Conservation (phyloP, 2,797 vertebrate genomes). For the Pangasius macronema region DNA sequence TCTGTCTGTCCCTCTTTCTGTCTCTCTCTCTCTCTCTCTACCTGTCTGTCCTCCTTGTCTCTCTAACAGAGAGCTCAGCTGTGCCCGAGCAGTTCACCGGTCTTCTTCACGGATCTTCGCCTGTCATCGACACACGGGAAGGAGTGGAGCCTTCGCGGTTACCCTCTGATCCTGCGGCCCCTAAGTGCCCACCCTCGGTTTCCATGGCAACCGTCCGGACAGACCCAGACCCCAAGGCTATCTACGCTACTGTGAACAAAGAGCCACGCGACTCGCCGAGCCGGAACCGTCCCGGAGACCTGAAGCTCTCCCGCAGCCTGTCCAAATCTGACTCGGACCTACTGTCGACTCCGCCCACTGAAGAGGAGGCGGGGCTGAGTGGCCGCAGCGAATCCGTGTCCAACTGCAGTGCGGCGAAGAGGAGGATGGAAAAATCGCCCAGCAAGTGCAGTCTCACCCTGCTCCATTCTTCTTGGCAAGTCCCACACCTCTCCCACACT, state of each 20-base stretch:
- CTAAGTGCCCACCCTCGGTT: slow-evolving; percentile 51
- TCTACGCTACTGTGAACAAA: slow-evolving; percentile 83
- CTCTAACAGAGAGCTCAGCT: slow-evolving; percentile 65
- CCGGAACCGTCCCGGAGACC: slow-evolving; percentile 86
- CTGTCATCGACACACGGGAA: slow-evolving; percentile 88
- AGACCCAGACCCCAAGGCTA: slow-evolving; percentile 80
- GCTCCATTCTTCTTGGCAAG: no score
- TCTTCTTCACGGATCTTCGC: slow-evolving; percentile 95
- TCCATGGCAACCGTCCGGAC: slow-evolving; percentile 74
- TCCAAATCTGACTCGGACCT: slow-evolving; percentile 99
- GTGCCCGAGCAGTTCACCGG: slow-evolving; percentile 96
- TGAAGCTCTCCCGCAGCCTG: slow-evolving; percentile 94
- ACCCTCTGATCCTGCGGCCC: neutral
- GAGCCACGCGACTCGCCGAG: slow-evolving; percentile 67
- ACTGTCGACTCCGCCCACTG: slow-evolving; percentile 90
- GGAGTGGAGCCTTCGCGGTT: slow-evolving; percentile 76
- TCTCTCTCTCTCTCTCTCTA: slow-evolving; percentile 24
- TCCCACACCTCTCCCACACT: no score
- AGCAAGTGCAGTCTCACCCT: no score
- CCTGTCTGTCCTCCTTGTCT: slow-evolving; percentile 52
- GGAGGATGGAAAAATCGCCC: slow-evolving; percentile 96
- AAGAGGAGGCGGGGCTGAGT: slow-evolving; percentile 89
- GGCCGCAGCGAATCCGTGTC: slow-evolving; percentile 95
- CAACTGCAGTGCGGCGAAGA: slow-evolving; percentile 92
- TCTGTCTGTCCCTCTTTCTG: slow-evolving; percentile 4